Conservation (phyloP, 1,140 invertebrate genomes). For the Dufourea novaeangliae region DNA sequence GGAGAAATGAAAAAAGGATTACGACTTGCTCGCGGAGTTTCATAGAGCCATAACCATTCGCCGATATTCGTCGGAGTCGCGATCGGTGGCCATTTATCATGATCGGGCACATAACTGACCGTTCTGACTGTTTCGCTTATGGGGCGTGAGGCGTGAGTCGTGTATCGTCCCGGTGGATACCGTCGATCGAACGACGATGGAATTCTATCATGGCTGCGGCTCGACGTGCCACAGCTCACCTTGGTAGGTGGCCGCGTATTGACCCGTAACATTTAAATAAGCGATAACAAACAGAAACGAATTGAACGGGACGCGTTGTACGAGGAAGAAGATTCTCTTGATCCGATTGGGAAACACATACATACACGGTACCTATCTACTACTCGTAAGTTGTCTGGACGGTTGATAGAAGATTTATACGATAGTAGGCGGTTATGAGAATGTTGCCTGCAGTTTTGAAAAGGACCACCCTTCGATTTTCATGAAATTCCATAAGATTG, state of each 20-base stretch:
- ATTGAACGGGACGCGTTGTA: background rate
- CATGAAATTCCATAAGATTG: no score
- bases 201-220: slow-evolving; percentile 17
- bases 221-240: background rate
- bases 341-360: no score
- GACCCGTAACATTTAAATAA: slow-evolving; percentile 20
- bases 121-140: slow-evolving; percentile 40
- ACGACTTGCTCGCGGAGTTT: slow-evolving; percentile 9
- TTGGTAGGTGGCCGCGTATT: slow-evolving; percentile 24
- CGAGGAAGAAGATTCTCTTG: no score
- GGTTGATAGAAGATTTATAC: no score
- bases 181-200: slow-evolving; percentile 31
- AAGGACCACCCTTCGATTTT: no score
- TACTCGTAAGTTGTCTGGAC: no score
- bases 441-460: no score
- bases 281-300: background rate
- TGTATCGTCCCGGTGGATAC: background rate
- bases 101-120: slow-evolving; percentile 50
- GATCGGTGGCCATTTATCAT: slow-evolving; percentile 32
- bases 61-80: background rate
- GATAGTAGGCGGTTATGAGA: no score
- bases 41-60: slow-evolving; percentile 15
- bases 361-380: no score
- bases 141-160: slow-evolving; percentile 14
- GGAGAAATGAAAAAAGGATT: background rate